Conservation (phyloP, 2,888 invertebrate species). For the Eupithecia dodoneata region DNA sequence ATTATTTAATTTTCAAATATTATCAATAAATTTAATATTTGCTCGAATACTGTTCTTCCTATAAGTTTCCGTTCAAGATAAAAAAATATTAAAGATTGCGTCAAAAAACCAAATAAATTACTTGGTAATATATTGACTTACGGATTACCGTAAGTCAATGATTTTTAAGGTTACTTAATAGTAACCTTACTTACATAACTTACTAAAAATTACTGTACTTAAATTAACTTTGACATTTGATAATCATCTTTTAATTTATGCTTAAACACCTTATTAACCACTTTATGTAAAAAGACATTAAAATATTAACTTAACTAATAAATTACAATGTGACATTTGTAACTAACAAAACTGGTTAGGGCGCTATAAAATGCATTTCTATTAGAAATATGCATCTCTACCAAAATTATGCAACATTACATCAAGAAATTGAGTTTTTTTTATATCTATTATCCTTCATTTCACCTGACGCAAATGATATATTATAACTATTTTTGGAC, state of each 20-base stretch:
- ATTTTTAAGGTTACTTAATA: too few relatives aligned
- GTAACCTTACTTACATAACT: too few relatives aligned
- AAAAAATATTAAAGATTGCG: background rate
- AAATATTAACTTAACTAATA: conserved; percentile 43
- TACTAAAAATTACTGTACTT: background rate
- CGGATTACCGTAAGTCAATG: too few relatives aligned
- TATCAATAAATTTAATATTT: conserved; percentile 6
- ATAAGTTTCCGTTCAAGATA: background rate
- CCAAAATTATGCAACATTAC: background rate
- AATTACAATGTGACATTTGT: conserved; percentile 37
- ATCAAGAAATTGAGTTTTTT: background rate
- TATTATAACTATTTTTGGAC: background rate
- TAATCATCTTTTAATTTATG: conserved; percentile 42
- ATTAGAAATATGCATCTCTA: background rate
- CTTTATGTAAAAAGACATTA: conserved; percentile 42
- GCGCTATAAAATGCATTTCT: background rate
- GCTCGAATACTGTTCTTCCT: background rate
- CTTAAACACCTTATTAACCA: conserved; percentile 34
- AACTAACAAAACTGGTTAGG: background rate
- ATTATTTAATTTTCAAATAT: background rate
- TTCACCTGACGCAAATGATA: background rate
- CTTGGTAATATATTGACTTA: background rate
- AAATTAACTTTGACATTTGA: conserved; percentile 22
- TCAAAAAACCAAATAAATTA: background rate
- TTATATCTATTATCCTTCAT: background rate